phyloP scores from a whole-genome alignment of 2,888 invertebrate species.

The Drosophila mulleri region DNA sequence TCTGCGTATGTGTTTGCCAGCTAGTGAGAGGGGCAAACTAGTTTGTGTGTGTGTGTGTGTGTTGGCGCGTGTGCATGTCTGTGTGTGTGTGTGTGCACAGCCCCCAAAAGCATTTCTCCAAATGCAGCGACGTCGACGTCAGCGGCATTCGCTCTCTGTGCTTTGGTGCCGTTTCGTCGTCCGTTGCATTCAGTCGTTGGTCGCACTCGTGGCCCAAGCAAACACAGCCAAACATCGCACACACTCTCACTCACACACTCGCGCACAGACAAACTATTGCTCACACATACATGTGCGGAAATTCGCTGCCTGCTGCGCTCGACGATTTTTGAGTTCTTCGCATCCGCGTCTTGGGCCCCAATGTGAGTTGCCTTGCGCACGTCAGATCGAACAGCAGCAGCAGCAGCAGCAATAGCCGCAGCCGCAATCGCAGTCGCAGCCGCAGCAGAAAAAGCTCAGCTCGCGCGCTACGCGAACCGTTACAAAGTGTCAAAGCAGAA shows the following conservation, averaged over 20 bases:
- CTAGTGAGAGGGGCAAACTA: constrained; percentile 48
- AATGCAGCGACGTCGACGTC: constrained; percentile 62
- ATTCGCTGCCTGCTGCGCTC: constrained; percentile 54
- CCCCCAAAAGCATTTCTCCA: constrained; percentile 81
- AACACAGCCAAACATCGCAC: constrained; percentile 64
- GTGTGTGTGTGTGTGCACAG: constrained; percentile 54
- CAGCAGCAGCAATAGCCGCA: constrained; percentile 16
- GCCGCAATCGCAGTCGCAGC: constrained; percentile 14
- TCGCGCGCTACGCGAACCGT: constrained; percentile 53
- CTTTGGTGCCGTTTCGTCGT: constrained; percentile 67
- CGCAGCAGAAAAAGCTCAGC: constrained; percentile 60
- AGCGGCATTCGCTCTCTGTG: constrained; percentile 51
- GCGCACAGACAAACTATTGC: constrained; percentile 11
- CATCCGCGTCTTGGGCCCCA: constrained; percentile 77
- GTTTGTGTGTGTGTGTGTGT: constrained; percentile 22
- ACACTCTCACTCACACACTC: constrained; percentile 18
- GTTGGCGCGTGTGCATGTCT: constrained; percentile 1
- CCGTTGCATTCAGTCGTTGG: constrained; percentile 59
- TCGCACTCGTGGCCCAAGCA: constrained; percentile 45
- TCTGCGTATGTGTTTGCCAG: constrained; percentile 41
- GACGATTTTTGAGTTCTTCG: constrained; percentile 73
- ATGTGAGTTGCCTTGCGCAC: constrained; percentile 81
- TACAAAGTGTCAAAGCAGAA: constrained; percentile 10
- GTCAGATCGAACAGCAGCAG: constrained; percentile 73
- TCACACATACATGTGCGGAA: constrained; percentile 23